A percentile compares a stretch with the other conserved stretches of the same genome.
Evolutionary conservation across 1,140 invertebrate genomes (phyloP).

Genomic region (Paracyclopina nana): DNA sequence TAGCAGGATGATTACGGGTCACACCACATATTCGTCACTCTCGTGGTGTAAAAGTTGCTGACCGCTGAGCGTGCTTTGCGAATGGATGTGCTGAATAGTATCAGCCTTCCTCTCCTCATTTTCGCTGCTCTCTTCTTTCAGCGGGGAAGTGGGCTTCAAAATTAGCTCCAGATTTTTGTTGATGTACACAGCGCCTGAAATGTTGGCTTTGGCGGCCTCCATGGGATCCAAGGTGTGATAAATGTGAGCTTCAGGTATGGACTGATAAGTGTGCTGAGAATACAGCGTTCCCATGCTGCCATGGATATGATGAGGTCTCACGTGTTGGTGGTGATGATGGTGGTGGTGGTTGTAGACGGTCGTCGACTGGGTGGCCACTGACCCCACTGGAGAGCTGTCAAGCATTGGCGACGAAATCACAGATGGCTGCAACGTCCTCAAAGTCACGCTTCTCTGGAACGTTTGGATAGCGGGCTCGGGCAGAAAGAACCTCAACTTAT

Average conservation of each 20-base stretch:
- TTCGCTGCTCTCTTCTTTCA: too few species aligned
- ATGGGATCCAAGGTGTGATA: slow-evolving; percentile 9
- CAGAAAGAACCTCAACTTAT: slow-evolving; percentile 8
- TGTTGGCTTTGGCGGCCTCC: not conserved
- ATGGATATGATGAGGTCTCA: too few species aligned
- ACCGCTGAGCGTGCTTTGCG: too few species aligned
- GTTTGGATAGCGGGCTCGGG: slow-evolving; percentile 8
- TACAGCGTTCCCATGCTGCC: too few species aligned
- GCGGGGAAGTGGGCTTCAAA: not conserved
- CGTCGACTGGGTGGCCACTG: slow-evolving; percentile 1
- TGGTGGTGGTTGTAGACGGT: slow-evolving; percentile 1
- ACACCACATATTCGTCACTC: too few species aligned
- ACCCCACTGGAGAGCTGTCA: not conserved
- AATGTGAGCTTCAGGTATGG: slow-evolving; percentile 1
- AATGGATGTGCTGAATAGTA: too few species aligned
- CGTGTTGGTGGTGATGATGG: too few species aligned
- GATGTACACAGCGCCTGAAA: not conserved
- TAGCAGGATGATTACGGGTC: too few species aligned
- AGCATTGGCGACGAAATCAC: not conserved
- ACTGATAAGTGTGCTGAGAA: slow-evolving; percentile 10
- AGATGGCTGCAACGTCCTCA: not conserved
- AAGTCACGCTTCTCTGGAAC: slow-evolving; percentile 9
- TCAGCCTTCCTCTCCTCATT: too few species aligned
- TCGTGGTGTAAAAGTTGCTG: too few species aligned
- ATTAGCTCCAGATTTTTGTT: not conserved